These are phyloP conservation scores for Nymphalis c-album DNA, from an alignment of 2,888 invertebrate species.

Conservation along the genomic window DNA sequence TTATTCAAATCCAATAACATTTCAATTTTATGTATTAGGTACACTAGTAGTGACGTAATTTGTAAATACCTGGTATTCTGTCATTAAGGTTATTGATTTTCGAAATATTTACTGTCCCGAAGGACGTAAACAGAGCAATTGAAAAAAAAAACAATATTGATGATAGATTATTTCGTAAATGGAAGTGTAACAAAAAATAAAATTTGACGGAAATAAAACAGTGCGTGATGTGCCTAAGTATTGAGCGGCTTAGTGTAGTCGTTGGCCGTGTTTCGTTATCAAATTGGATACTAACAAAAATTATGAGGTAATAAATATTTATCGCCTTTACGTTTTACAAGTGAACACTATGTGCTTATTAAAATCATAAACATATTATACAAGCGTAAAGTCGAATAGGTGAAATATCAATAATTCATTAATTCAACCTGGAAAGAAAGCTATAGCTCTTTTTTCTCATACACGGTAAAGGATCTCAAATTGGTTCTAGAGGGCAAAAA, in stretches of 20 bases:
- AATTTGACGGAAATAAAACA: constrained; percentile 31
- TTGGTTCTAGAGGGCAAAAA: too few species aligned
- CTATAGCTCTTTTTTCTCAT: too few species aligned
- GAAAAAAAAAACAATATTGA: constrained; percentile 6
- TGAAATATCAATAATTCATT: too few species aligned
- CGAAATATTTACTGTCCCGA: neutral
- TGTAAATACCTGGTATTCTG: too few species aligned
- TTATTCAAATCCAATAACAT: neutral
- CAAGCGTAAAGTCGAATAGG: too few species aligned
- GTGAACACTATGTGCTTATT: too few species aligned
- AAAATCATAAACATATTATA: too few species aligned
- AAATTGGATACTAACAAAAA: constrained; percentile 71
- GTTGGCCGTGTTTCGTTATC: constrained; percentile 50
- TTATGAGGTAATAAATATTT: constrained; percentile 62
- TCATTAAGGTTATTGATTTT: too few species aligned
- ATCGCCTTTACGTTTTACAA: neutral
- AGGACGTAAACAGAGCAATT: neutral
- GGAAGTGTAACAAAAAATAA: constrained; percentile 33
- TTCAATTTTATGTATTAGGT: too few species aligned
- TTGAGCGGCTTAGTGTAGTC: constrained; percentile 48
- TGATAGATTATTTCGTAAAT: constrained; percentile 31
- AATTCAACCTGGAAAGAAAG: too few species aligned
- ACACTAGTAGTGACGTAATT: too few species aligned
- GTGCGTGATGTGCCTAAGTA: constrained; percentile 60
- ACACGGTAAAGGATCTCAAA: too few species aligned